These are phyloP conservation scores for Dasypogon diadema DNA, from an alignment of 2,888 invertebrate species.

Conservation along the genomic window DNA sequence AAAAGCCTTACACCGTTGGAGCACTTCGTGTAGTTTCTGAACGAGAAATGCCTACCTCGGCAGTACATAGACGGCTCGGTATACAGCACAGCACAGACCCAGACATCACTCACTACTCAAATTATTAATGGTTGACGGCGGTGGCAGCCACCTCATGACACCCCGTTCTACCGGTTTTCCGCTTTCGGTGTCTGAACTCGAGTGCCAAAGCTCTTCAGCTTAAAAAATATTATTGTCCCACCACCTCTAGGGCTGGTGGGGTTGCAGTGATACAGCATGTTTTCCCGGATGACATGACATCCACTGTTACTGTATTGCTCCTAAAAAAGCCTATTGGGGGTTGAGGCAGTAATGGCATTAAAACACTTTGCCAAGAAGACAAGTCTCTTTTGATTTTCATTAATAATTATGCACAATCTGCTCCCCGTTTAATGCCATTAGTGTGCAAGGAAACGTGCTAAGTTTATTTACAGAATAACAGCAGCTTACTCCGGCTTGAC, in stretches of 20 bases:
- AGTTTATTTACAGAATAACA: too few species aligned
- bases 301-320: too few species aligned
- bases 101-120: conserved; percentile 53
- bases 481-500: too few species aligned
- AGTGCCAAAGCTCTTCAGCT: conserved; percentile 32
- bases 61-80: neutral
- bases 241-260: neutral
- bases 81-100: conserved; percentile 3
- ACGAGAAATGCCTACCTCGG: neutral
- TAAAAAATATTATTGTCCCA: conserved; percentile 35
- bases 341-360: conserved; percentile 8
- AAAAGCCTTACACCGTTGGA: neutral
- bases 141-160: neutral
- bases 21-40: neutral
- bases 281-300: neutral
- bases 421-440: neutral
- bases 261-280: conserved; percentile 1
- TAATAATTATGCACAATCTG: neutral
- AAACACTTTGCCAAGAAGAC: neutral
- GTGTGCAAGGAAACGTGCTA: too few species aligned
- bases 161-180: conserved; percentile 13
- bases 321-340: neutral
- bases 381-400: neutral
- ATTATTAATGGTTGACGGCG: conserved; percentile 47
- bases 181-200: conserved; percentile 41